Evolutionary conservation across 2,888 invertebrate species (phyloP), one percentile per base, ranked within the genome.

Genomic region (Aleiodes leptofemur): DNA sequence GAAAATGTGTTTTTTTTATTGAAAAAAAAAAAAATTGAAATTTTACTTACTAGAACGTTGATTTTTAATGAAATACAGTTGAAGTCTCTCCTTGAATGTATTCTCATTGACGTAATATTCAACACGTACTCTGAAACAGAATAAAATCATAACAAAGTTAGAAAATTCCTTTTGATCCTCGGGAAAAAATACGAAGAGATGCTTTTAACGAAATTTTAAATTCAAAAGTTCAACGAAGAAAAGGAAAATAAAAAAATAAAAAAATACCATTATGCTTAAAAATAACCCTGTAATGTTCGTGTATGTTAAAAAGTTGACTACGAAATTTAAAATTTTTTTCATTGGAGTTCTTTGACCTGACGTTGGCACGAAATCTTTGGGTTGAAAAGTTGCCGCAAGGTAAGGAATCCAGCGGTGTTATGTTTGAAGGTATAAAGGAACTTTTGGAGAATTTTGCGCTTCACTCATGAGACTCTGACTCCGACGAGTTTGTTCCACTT

Each of bases 81-180:
- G 98, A 90, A 99, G 95, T 91, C 98, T 94, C 93, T 98, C 98
- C 93, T 98, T 98, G 91, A 98, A 96, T 88, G 98, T 98, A 90
- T 98, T 98, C 92, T 99, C 98, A 92, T 98, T 98, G 89, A 98
- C 98, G 92, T 98, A 99, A 91, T 98, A 99, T 91, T 99, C 98
- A 90, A 99, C 98, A 86, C 98, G 96, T 86, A 99, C 98, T 93
- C 98, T 99, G 95, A 61, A 95, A 96, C 91, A 92, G 91, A 86
- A 34, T 34, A 87, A 74, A 23, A 53, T 51, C n/a, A 11, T 8
- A 6, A 13, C 16, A 48, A 66, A 31, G 51, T 66, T 38, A 50
- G 29, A 29, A 9, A 31, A 23, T 73, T 50, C 23, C 29, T 23
- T 64, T 64, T 64, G 64, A 48, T 16, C 43, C 16, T 29, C 6